A percentile compares a stretch with the other conserved stretches of the same genome.
phyloP scores from a whole-genome alignment of 2,888 invertebrate species.

The Cetonia aurata region DNA sequence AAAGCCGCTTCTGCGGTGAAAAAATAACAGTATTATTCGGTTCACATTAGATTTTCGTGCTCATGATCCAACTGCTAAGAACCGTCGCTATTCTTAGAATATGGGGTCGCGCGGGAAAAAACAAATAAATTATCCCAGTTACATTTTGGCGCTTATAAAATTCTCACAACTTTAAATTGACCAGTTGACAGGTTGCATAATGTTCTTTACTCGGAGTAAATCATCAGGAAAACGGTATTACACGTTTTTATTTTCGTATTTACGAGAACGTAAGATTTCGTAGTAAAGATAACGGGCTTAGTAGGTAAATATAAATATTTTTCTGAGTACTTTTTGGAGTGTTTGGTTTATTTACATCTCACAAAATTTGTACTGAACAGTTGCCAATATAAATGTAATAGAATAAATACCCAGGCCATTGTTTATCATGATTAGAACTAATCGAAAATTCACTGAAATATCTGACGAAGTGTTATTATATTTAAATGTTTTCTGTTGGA shows the following conservation, averaged over 20 bases:
- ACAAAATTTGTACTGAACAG: too few species aligned
- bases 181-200: constrained; percentile 2
- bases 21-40: background rate
- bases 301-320: background rate
- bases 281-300: background rate
- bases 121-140: background rate
- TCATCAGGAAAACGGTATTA: background rate
- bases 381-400: too few species aligned
- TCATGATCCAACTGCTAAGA: background rate
- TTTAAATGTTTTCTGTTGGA: too few species aligned
- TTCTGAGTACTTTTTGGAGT: background rate
- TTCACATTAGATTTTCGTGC: too few species aligned
- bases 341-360: too few species aligned
- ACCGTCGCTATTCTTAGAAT: constrained; percentile 2
- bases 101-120: background rate
- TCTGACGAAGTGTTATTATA: too few species aligned
- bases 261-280: background rate
- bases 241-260: background rate
- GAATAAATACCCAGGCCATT: too few species aligned
- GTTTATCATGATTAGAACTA: too few species aligned
- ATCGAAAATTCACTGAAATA: too few species aligned
- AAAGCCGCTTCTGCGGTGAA: background rate
- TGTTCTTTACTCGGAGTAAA: background rate
- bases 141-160: constrained; percentile 6
- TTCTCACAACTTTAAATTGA: constrained; percentile 1